A percentile compares a stretch with the other conserved stretches of the same genome.
Evolutionary conservation across 2,113 vertebrate genomes (phyloP).

Genomic region (Carettochelys insculpta): DNA sequence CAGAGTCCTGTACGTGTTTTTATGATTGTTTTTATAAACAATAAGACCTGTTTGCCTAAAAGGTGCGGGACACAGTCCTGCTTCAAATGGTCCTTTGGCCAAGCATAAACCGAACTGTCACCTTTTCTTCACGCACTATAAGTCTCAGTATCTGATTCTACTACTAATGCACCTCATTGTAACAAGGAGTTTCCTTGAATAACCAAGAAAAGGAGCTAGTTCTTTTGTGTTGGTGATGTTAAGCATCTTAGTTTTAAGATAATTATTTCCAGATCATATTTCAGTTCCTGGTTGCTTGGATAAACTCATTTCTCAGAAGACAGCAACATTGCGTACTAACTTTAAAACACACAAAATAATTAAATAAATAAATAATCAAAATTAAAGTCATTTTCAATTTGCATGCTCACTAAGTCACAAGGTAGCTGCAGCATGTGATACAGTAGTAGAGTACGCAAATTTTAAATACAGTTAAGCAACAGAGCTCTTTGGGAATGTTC

Average conservation of each 20-base stretch:
- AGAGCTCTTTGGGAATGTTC: background rate
- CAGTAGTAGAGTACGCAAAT: background rate
- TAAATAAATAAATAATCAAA: background rate
- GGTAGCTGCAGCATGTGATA: background rate
- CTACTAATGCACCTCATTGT: background rate
- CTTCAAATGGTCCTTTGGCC: background rate
- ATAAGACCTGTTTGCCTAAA: fast-evolving
- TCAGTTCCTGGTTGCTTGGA: background rate
- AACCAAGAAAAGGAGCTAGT: background rate
- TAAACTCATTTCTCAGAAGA: background rate
- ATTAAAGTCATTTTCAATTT: conserved; percentile 3
- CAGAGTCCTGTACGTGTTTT: too few species aligned
- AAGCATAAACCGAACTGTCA: background rate
- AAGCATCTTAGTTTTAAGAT: background rate
- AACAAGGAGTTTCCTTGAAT: background rate
- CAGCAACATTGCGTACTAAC: background rate
- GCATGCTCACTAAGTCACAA: background rate
- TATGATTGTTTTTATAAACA: background rate
- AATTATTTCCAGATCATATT: background rate
- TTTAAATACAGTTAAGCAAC: background rate
- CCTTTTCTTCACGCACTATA: background rate
- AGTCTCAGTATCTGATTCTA: background rate
- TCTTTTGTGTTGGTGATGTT: background rate
- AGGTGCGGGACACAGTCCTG: background rate
- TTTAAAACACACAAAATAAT: background rate